phyloP scores from a whole-genome alignment of 1,140 invertebrate species.

The Tetramorium alpestre region DNA sequence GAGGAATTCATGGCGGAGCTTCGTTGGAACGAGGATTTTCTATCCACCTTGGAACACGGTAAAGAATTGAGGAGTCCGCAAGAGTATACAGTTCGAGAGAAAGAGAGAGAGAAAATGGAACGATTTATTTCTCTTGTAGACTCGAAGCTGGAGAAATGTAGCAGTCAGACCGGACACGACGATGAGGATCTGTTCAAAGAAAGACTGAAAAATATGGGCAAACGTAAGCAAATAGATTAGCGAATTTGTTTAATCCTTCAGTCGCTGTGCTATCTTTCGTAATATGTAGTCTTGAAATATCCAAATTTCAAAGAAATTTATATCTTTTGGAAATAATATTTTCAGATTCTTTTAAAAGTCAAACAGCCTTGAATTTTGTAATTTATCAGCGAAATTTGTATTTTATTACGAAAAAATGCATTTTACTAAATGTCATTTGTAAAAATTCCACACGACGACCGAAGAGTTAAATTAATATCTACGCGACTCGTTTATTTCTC shows the following conservation, averaged over 20 bases:
- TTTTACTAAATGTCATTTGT: no score
- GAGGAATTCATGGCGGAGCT: conserved; percentile 97
- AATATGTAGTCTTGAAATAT: no score
- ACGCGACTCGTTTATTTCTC: conserved; percentile 45
- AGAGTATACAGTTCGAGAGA: neutral
- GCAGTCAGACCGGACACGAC: conserved; percentile 85
- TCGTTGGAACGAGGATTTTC: conserved; percentile 95
- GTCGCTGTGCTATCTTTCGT: no score
- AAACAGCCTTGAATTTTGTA: no score
- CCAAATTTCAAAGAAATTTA: no score
- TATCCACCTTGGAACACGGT: conserved; percentile 93
- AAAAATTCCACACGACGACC: no score
- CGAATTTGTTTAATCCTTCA: neutral
- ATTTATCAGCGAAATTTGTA: no score
- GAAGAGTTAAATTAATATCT: no score
- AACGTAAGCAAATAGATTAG: conserved; percentile 86
- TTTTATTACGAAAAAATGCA: no score
- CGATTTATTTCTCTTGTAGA: conserved; percentile 72
- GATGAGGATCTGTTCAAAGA: conserved; percentile 93
- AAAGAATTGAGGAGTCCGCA: conserved; percentile 71
- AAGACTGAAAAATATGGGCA: conserved; percentile 95
- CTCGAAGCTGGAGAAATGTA: conserved; percentile 80
- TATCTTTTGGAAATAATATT: no score
- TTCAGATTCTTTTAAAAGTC: no score
- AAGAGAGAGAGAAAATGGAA: neutral